phyloP scores from a whole-genome alignment of 2,113 vertebrate genomes.

The Lophius piscatorius region DNA sequence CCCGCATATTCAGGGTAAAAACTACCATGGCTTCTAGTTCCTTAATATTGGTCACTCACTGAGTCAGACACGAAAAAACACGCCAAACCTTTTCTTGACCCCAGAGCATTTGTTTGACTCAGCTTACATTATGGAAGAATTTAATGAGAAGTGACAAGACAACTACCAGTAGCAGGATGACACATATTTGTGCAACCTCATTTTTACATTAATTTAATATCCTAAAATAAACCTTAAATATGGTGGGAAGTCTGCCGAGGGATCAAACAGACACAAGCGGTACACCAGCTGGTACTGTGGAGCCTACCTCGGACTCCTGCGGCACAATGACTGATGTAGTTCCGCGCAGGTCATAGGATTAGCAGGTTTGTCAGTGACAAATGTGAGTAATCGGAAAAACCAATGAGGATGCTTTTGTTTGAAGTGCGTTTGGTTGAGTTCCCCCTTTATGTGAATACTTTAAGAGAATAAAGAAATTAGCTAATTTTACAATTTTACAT shows the following conservation, averaged over 20 bases:
- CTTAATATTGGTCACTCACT: conserved; percentile 31
- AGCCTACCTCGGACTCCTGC: conserved; percentile 66
- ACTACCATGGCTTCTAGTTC: conserved; percentile 12
- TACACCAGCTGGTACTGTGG: conserved; percentile 68
- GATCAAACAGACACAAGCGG: conserved; percentile 73
- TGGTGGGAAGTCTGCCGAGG: conserved; percentile 62
- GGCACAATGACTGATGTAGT: conserved; percentile 51
- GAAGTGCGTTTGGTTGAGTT: conserved; percentile 9
- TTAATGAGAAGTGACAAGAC: conserved; percentile 47
- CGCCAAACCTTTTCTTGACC: conserved; percentile 31
- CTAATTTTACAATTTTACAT: neutral
- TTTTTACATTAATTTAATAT: conserved; percentile 43
- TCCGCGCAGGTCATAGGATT: conserved; percentile 57
- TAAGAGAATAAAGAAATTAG: neutral
- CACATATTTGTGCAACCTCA: conserved; percentile 59
- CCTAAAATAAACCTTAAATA: conserved; percentile 67
- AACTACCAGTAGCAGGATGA: conserved; percentile 45
- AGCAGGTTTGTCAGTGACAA: conserved; percentile 50
- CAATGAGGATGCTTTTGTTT: conserved; percentile 33
- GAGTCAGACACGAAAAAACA: conserved; percentile 32
- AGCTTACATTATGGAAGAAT: conserved; percentile 32
- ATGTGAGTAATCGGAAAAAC: conserved; percentile 51
- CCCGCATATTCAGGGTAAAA: conserved; percentile 13
- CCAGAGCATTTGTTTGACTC: conserved; percentile 10
- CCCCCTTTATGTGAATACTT: neutral